These are phyloP conservation scores for Corythoichthys haematopterus DNA, from an alignment of 2,113 vertebrate genomes.

Conservation along the genomic window DNA sequence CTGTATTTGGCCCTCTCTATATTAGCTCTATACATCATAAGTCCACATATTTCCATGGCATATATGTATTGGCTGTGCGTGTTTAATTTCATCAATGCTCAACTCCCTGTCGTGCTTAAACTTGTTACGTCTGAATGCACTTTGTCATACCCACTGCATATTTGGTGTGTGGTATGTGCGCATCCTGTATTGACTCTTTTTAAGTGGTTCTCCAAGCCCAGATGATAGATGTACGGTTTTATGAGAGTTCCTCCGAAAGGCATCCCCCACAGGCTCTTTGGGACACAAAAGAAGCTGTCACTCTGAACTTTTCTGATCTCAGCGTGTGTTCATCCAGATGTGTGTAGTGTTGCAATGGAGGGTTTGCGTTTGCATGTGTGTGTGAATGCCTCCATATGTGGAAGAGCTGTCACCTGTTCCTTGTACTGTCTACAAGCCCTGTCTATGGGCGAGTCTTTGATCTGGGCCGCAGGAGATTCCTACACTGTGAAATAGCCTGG, in stretches of 20 bases:
- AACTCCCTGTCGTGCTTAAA: conserved; percentile 51
- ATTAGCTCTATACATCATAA: conserved; percentile 68
- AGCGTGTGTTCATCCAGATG: conserved; percentile 47
- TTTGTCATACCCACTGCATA: conserved; percentile 46
- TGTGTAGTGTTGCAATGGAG: conserved; percentile 11
- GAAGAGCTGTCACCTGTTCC: conserved; percentile 58
- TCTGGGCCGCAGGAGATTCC: conserved; percentile 65
- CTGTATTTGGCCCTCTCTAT: conserved; percentile 49
- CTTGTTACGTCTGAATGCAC: conserved; percentile 50
- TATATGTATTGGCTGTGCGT: conserved; percentile 54
- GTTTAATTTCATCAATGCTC: conserved; percentile 63
- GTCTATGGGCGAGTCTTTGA: conserved; percentile 65
- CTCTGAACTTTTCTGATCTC: conserved; percentile 49
- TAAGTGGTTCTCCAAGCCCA: conserved; percentile 54
- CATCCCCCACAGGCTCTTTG: conserved; percentile 41
- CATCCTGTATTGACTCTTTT: conserved; percentile 41
- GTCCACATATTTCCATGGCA: conserved; percentile 38
- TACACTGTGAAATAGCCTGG: conserved; percentile 70
- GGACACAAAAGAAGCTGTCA: conserved; percentile 61
- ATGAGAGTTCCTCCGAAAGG: conserved; percentile 35
- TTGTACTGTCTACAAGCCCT: conserved; percentile 31
- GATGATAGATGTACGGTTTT: conserved; percentile 54
- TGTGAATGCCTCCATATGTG: conserved; percentile 38
- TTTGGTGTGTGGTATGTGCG: conserved; percentile 29
- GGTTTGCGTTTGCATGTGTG: conserved; percentile 20